These are phyloP conservation scores for Amphipoea oculea DNA, from an alignment of 2,888 invertebrate genomes.

Conservation along the genomic window DNA sequence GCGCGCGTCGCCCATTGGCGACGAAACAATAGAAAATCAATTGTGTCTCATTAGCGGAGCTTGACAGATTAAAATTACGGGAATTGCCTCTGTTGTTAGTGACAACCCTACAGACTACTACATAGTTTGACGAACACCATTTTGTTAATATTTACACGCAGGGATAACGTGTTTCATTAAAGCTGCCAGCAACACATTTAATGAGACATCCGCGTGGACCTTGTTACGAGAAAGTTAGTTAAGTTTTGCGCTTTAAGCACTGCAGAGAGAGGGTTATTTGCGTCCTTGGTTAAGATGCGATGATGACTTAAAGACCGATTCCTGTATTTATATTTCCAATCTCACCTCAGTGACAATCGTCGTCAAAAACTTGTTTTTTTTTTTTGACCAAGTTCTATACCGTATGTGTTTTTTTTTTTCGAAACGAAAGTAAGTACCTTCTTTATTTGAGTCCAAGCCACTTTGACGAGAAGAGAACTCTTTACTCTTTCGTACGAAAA, in stretches of 20 bases:
- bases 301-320: neutral
- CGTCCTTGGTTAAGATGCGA: neutral
- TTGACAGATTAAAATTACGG: neutral
- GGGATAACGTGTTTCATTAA: constrained; percentile 50
- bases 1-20: too few relatives aligned
- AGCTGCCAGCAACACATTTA: constrained; percentile 40
- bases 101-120: constrained; percentile 27
- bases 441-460: neutral
- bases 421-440: neutral
- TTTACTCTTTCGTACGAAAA: neutral
- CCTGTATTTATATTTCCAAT: too few relatives aligned
- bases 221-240: constrained; percentile 24
- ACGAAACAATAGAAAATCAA: too few relatives aligned
- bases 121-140: constrained; percentile 34
- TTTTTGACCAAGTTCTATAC: too few relatives aligned
- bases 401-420: neutral
- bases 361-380: neutral
- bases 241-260: constrained; percentile 29
- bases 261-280: neutral
- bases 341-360: neutral
- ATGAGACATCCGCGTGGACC: constrained; percentile 22
- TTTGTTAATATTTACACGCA: constrained; percentile 47
- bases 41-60: too few relatives aligned
- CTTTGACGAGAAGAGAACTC: neutral
- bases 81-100: neutral